phyloP scores from a whole-genome alignment of 2,888 invertebrate species.

The Podotricha telesiphe region DNA sequence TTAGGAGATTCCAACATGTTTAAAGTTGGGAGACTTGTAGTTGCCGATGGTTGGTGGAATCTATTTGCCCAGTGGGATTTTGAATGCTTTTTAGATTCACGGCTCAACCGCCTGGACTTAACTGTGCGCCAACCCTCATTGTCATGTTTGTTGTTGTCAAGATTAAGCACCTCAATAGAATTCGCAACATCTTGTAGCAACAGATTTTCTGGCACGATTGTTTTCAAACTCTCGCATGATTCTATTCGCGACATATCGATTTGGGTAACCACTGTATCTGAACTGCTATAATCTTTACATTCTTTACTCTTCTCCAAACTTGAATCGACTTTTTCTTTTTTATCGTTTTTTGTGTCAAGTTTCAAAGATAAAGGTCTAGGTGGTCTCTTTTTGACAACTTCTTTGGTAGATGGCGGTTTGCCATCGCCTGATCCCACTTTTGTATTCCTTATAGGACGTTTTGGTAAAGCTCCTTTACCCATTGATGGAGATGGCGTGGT shows the following conservation, averaged over 20 bases:
- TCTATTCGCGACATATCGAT: slow-evolving; percentile 75
- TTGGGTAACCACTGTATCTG: slow-evolving; percentile 81
- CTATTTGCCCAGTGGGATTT: slow-evolving; percentile 89
- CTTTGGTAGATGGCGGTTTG: slow-evolving; percentile 58
- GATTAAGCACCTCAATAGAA: slow-evolving; percentile 78
- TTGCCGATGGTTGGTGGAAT: slow-evolving; percentile 92
- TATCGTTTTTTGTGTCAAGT: slow-evolving; percentile 64
- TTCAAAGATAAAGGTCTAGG: slow-evolving; percentile 66
- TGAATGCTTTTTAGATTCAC: slow-evolving; percentile 82
- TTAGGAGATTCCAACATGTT: slow-evolving; percentile 81
- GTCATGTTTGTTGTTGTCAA: slow-evolving; percentile 67
- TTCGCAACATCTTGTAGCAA: slow-evolving; percentile 61
- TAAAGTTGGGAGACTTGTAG: slow-evolving; percentile 91
- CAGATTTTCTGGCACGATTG: slow-evolving; percentile 74
- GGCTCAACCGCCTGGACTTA: slow-evolving; percentile 86
- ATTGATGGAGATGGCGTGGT: slow-evolving; percentile 49
- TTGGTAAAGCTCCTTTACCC: slow-evolving; percentile 51
- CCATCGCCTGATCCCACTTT: slow-evolving; percentile 67
- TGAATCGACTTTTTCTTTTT: slow-evolving; percentile 56
- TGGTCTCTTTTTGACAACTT: slow-evolving; percentile 62
- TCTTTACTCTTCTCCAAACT: slow-evolving; percentile 66
- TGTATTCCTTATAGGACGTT: slow-evolving; percentile 53
- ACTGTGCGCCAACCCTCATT: slow-evolving; percentile 96
- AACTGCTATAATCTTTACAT: slow-evolving; percentile 78
- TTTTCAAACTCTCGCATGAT: slow-evolving; percentile 78